Evolutionary conservation across 1,140 invertebrate genomes (phyloP).

Genomic region (Scaptodrosophila lebanonensis): DNA sequence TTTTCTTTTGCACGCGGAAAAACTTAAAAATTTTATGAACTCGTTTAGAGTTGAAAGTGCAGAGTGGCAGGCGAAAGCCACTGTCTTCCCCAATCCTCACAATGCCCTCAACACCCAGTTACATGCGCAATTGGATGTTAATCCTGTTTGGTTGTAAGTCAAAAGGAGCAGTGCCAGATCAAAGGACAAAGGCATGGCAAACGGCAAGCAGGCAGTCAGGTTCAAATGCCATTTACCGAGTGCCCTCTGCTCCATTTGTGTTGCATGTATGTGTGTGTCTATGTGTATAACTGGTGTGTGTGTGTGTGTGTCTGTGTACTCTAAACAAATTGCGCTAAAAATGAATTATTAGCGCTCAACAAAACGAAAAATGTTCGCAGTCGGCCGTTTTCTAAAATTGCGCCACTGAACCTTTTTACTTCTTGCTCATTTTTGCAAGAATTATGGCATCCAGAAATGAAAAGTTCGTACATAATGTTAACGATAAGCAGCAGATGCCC

Average conservation of each 20-base stretch:
- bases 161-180: constrained; percentile 16
- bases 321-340: constrained; percentile 68
- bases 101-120: background rate
- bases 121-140: constrained; percentile 25
- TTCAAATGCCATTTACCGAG: background rate
- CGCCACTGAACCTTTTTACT: constrained; percentile 26
- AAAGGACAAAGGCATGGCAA: constrained; percentile 21
- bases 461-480: constrained; percentile 24
- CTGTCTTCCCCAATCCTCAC: background rate
- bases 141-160: constrained; percentile 39
- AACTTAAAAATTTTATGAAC: constrained; percentile 66
- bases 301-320: no score
- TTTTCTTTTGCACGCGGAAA: constrained; percentile 9
- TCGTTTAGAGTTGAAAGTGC: constrained; percentile 39
- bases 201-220: background rate
- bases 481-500: no score
- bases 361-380: constrained; percentile 53
- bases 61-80: background rate
- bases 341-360: constrained; percentile 67
- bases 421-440: constrained; percentile 53
- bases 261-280: no score
- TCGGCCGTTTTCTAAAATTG: constrained; percentile 56
- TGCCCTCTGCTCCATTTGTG: background rate
- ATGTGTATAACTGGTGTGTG: no score
- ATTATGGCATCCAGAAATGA: constrained; percentile 61